Percentiles rank a stretch among this genome's conserved stretches.
Evolutionary conservation across 2,113 vertebrate species (phyloP).

Genomic region (Leptobrachium leishanense): DNA sequence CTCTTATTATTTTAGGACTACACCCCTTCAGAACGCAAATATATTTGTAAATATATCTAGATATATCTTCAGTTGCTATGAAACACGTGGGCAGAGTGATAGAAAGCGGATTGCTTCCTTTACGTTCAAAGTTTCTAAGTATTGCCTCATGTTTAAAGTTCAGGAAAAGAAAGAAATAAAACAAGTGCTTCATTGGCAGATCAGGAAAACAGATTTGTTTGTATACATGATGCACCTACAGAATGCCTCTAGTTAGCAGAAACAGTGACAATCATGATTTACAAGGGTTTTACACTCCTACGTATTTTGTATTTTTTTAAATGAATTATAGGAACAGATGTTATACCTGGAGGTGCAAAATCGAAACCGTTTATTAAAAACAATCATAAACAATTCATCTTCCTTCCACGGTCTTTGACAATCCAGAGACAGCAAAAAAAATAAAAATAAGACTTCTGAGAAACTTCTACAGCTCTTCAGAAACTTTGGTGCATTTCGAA

Average conservation of each 20-base stretch:
- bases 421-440: constrained; percentile 22
- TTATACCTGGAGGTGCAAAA: constrained; percentile 42
- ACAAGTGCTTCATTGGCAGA: neutral
- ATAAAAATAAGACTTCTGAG: neutral
- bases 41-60: too few relatives aligned
- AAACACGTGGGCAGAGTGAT: too few relatives aligned
- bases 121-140: too few relatives aligned
- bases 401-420: constrained; percentile 32
- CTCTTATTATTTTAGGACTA: too few relatives aligned
- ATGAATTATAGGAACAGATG: constrained; percentile 41
- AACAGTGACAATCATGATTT: constrained; percentile 42
- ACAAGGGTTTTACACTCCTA: constrained; percentile 34
- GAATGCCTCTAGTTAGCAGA: constrained; percentile 32
- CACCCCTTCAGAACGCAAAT: too few relatives aligned
- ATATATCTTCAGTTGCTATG: too few relatives aligned
- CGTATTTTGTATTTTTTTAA: constrained; percentile 41
- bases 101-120: too few relatives aligned
- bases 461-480: constrained; percentile 19
- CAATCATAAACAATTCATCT: constrained; percentile 46
- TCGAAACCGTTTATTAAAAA: constrained; percentile 47
- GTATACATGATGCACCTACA: constrained; percentile 16
- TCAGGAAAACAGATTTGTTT: constrained; percentile 22
- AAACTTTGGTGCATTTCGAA: constrained; percentile 17
- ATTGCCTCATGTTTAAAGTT: neutral
- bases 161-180: neutral